A percentile compares a stretch with the other conserved stretches of the same genome.
These are phyloP conservation scores for Balaeniceps rex DNA, from an alignment of 2,113 vertebrate species.

Conservation along the genomic window DNA sequence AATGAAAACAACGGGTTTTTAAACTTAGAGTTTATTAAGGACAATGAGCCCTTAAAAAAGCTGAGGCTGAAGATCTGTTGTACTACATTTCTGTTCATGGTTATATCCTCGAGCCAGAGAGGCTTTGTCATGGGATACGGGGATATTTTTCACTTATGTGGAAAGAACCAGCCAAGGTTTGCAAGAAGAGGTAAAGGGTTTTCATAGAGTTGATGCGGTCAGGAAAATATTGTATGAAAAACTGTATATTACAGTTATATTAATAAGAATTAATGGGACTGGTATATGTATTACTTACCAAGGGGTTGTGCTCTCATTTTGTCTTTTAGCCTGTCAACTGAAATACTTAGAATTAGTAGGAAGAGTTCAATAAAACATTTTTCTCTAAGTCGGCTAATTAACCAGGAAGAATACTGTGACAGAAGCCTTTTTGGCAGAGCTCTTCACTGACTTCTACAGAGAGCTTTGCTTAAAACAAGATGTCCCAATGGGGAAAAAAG, in stretches of 20 bases:
- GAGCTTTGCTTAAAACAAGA: background rate
- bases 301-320: accelerated
- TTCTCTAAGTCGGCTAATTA: background rate
- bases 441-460: background rate
- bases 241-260: background rate
- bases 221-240: background rate
- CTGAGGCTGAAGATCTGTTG: background rate
- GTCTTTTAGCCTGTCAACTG: background rate
- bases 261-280: background rate
- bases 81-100: background rate
- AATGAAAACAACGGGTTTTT: background rate
- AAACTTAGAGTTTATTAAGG: background rate
- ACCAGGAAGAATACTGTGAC: background rate
- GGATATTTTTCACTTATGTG: background rate
- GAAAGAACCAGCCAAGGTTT: background rate
- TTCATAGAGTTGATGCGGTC: background rate
- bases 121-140: background rate
- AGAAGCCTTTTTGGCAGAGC: background rate
- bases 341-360: background rate
- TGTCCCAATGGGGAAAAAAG: background rate
- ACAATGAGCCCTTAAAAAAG: background rate
- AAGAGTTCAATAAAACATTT: background rate
- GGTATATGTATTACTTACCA: background rate
- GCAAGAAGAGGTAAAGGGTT: background rate
- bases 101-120: background rate